Base-by-base conservation (phyloP, 2,113 vertebrate genomes). In the Cinclus mexicanus region DNA sequence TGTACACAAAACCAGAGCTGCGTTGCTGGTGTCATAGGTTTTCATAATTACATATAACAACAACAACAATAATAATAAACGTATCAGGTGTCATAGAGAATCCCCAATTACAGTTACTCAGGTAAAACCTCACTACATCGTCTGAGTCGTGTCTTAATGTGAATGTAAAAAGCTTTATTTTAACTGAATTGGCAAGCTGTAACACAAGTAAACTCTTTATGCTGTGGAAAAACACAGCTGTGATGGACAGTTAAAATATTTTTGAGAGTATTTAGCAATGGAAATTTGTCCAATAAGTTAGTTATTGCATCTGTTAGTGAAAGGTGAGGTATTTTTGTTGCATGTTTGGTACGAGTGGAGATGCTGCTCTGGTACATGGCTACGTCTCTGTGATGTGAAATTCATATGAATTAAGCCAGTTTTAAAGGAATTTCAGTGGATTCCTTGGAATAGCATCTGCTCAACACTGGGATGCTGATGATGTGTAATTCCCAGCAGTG, bases 311-410 rank as follows among this genome's bases (percentile, higher is more conserved):
- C 47, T 59, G 22, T 53, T 59, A 59, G 16, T 41, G 76, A 33
- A 86, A 42, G 49, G 20, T 11, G 5, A 52, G 19, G 11, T 44
- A 6, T 56, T 6, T 24, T 60, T 12, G 9, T 23, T 68, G 26
- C 37, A 29, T 0, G 0, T 47, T 44, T 15, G 8, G 24, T 65
- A 19, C 0, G 0, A 28, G 10, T 42, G 46, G 33, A 76, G 81
- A 3, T 57, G 53, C 21, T 79, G 39, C 25, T 76, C 21, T 17
- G 18, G 47, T 33, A 12, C 0, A 1, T 24, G 35, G 19, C 15
- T 57, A 2, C n/a, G 6, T 31, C 8, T 3, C 3, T 53, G 41
- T 20, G 33, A 81, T 14, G 28, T 61, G 53, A 46, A 68, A 83
- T 47, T 81, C 20, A 2, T 18, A 23, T 1, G 2, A 77, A 33